Base-by-base conservation (phyloP, 2,797 vertebrate genomes). In the Triplophysa bombifrons region DNA sequence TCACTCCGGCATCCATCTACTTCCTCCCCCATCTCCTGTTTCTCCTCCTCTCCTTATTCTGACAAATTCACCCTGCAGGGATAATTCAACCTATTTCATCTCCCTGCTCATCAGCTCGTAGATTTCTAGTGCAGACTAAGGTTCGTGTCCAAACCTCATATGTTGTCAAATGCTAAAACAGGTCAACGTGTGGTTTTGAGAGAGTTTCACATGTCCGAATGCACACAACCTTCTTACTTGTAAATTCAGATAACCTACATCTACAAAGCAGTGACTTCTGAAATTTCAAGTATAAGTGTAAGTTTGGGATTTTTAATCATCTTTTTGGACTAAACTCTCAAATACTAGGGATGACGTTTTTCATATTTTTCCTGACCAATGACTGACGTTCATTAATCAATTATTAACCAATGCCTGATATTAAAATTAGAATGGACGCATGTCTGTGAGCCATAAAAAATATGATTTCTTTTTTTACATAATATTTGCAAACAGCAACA, bases 41-140 rank as follows among this genome's bases (percentile, higher is more conserved):
- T 83, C 81, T 74, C 77, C 81, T 85, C 76, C 83, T 85, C 76
- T 84, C 77, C 82, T 81, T 80, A 82, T 64, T 64, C 64, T 58
- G 73, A 53, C 46, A 20, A 73, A 63, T 66, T 72, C 64, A 66
- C 81, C 89, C 87, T 85, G 76, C 72, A 88, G 89, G 82, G 27
- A 87, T 88, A 82, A 79, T 72, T 78, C 86, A 85, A 64, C 88
- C 88, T 89, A 85, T 81, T 91, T 88, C 80, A 86, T 88, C 70
- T 82, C 66, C 17, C 44, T 76, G 77, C 83, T 85, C 82, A 85
- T 87, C 74, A 68, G 19, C 56, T 16, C 56, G 44, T 55, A 82
- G 78, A 78, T 55, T 84, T 76, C 76, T 66, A 12, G 25, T 51
- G 74, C 53, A 38, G 71, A 63, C 25, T 51, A 51, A 70, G 46